These are phyloP conservation scores for Apis dorsata DNA, from an alignment of 1,140 invertebrate species.

Conservation along the genomic window DNA sequence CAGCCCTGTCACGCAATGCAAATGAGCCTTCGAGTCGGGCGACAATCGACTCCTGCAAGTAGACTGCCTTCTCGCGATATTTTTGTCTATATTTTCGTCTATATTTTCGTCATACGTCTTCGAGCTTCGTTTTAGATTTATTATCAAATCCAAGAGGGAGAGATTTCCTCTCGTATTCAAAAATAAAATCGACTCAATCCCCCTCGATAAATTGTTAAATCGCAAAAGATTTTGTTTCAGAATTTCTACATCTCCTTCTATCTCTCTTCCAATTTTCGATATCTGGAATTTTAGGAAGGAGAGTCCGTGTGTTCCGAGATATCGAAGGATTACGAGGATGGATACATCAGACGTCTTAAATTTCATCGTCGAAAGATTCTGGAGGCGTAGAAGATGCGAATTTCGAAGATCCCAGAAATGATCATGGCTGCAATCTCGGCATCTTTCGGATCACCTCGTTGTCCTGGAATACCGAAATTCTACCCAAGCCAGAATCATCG, in stretches of 20 bases:
- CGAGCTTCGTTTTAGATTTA: background rate
- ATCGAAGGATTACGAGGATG: background rate
- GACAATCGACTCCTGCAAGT: slow-evolving; percentile 31
- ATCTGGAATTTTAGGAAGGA: background rate
- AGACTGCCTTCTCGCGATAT: slow-evolving; percentile 3
- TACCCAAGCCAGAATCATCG: background rate
- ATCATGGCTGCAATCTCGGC: background rate
- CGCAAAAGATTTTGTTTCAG: background rate
- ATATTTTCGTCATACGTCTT: background rate
- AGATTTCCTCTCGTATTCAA: background rate
- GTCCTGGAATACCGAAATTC: background rate
- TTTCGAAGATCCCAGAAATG: slow-evolving; percentile 3
- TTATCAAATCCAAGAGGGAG: background rate
- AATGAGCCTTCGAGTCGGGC: slow-evolving; percentile 65
- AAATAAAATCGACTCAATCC: background rate
- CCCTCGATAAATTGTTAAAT: background rate
- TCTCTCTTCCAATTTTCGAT: background rate
- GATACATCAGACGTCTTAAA: background rate
- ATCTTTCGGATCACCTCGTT: background rate
- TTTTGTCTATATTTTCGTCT: slow-evolving; percentile 14
- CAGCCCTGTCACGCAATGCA: slow-evolving; percentile 74
- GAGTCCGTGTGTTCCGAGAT: background rate
- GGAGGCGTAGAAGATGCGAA: background rate
- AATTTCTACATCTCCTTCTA: background rate
- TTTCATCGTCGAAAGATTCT: background rate